Percentiles rank a stretch among this genome's conserved stretches.
Conservation (phyloP, 2,113 vertebrate species). For the Noturus placidus region DNA sequence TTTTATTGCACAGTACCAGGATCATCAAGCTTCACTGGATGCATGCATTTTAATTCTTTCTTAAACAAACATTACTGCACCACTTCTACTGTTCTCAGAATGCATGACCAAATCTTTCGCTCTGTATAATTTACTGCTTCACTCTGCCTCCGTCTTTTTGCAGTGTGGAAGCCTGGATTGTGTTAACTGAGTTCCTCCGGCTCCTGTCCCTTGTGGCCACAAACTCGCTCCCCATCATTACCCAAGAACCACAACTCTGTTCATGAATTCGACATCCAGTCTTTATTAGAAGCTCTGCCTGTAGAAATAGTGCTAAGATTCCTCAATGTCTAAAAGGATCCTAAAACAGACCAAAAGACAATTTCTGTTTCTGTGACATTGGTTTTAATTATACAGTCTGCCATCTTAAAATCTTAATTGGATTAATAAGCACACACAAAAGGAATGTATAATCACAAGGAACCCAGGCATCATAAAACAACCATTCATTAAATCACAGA, state of each 20-base stretch:
- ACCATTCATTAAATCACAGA: slow-evolving; percentile 17
- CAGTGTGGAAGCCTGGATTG: background rate
- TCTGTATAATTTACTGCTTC: background rate
- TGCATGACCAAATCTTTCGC: background rate
- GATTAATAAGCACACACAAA: slow-evolving; percentile 4
- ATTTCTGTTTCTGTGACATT: background rate
- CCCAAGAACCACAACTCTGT: background rate
- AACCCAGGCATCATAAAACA: background rate
- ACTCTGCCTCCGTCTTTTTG: background rate
- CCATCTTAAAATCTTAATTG: slow-evolving; percentile 19
- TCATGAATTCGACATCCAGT: background rate
- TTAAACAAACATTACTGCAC: background rate
- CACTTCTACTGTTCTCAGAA: background rate
- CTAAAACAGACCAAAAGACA: slow-evolving; percentile 3
- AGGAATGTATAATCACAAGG: background rate
- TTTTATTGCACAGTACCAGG: background rate
- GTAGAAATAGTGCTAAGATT: background rate
- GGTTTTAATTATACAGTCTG: slow-evolving; percentile 26
- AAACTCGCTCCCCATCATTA: background rate
- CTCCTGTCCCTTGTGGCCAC: background rate
- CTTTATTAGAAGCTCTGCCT: slow-evolving; percentile 13
- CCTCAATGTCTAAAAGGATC: background rate
- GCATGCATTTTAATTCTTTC: background rate
- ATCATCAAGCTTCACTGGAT: background rate
- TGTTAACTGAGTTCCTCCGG: background rate